Base-by-base conservation (phyloP, 2,797 vertebrate species). In the Chaunax sp. region DNA sequence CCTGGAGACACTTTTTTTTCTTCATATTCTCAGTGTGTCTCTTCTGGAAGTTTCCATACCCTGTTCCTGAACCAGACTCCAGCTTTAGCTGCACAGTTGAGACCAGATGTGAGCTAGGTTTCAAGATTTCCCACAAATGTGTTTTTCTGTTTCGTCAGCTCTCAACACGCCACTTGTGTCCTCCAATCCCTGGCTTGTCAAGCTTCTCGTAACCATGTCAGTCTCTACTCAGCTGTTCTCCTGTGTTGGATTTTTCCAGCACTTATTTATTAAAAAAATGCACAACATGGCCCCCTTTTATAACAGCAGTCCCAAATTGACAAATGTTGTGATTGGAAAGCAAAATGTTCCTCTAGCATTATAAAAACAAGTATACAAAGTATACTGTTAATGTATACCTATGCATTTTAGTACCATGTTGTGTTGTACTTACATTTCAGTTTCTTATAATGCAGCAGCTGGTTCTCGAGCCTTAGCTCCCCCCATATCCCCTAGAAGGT, bases 391-490 rank as follows among this genome's bases (percentile, higher is more conserved):
- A 69, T 51, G 23, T 40, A 40, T 15, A 5, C 3, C 10, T 37
- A 8, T 37, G 28, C 35, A 37, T 15, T 57, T 72, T 51, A 64
- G 54, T 61, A 20, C 54, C 25, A 30, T 23, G 14, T 23, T 65
- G 25, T 22, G 19, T 67, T 63, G 16, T 43, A 60, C 60, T 69
- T 41, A 61, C 37, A 23, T 37, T 26, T 64, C 14, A 68, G 5
- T 77, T 75, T 79, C 43, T 16, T 18, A 11, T 30, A 50, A 41
- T 66, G 28, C 50, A 56, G 59, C 22, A 49, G 14, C 18, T 64
- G 25, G 26, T 37, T 22, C 23, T 64, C 4, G 10, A 15, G 23
- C 46, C n/a, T 64, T 44, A 47, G 40, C 26, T 58, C 26, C 37
- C 9, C 7, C 7, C 7, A 19, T 13, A 56, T 50, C 3, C 28